Percentiles rank a stretch among this genome's conserved stretches.
Conservation (phyloP, 2,113 vertebrate species). For the Ovibos moschatus region DNA sequence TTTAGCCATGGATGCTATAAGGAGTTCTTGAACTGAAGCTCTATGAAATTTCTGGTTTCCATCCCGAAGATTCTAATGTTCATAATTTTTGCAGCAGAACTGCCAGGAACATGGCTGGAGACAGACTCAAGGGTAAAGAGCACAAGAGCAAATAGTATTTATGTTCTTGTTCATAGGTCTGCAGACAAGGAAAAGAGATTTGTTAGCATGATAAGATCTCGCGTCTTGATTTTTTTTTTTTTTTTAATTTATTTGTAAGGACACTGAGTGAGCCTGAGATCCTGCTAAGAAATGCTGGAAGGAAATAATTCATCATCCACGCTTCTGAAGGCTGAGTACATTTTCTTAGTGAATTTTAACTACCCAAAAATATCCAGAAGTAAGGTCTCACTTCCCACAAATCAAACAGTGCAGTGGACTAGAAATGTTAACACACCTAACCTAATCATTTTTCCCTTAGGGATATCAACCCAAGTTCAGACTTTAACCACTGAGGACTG, state of each 20-base stretch:
- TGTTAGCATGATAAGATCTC: background rate
- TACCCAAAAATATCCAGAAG: background rate
- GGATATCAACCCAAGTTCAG: background rate
- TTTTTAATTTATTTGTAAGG: background rate
- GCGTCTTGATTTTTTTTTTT: background rate
- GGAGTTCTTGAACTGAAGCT: background rate
- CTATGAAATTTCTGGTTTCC: background rate
- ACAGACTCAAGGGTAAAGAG: background rate
- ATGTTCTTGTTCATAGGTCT: background rate
- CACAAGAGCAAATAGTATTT: background rate
- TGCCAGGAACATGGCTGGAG: background rate
- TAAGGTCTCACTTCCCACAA: background rate
- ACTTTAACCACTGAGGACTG: background rate
- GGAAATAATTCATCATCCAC: background rate
- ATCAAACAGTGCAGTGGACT: background rate
- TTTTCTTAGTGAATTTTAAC: background rate
- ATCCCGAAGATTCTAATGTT: background rate
- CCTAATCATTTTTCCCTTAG: background rate
- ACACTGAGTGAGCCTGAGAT: background rate
- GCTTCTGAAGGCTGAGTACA: background rate
- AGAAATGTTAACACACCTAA: background rate
- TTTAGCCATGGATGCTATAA: background rate
- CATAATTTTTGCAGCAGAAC: background rate
- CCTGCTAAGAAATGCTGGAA: background rate
- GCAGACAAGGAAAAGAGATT: background rate